Base-by-base conservation (phyloP, 2,888 invertebrate genomes). In the Cryptocephalus moraei region DNA sequence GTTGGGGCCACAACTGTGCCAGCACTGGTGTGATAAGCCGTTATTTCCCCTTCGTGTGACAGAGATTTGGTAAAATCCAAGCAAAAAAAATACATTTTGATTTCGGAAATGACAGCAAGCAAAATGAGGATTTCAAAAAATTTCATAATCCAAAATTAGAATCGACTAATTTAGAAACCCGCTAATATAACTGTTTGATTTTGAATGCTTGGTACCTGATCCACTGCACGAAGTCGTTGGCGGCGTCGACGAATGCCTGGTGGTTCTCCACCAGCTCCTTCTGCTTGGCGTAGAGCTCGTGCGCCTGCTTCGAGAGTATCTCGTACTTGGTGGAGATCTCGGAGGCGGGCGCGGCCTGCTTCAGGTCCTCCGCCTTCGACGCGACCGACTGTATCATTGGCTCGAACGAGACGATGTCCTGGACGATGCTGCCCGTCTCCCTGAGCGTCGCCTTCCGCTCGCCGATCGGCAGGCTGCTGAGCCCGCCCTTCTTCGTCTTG, bases 331-430 rank as follows among this genome's bases (percentile, higher is more conserved):
- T 84, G 1, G 91, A 88, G 48, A 95, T 92, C 73, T 92, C 92
- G 22, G 90, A 86, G 9, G 92, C 91, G 2, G 93, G 92, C 46
- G 86, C 88, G 50, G 88, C 89, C 72, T 91, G 90, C 72, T 88
- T 87, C 58, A 94, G 75, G 72, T 91, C 91, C 59, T 90, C 91
- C 53, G 93, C 94, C 74, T 94, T 95, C 45, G 86, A 88, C 46
- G 91, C 85, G 38, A 94, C 91, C 39, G 93, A 93, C 69, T 93
- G 92, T 61, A 95, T 92, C 90, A 95, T 93, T 44, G 94, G 94
- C 69, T 95, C 93, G 72, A 94, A 92, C 45, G 93, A 91, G 56
- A 92, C 91, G 65, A 95, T 94, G 72, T 96, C 95, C 73, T 94
- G 93, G 39, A 94, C 91, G 64, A 94, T 90, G 69, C 90, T 91